Evolutionary conservation across 2,888 invertebrate genomes (phyloP).

Genomic region (Epistrophe grossulariae): DNA sequence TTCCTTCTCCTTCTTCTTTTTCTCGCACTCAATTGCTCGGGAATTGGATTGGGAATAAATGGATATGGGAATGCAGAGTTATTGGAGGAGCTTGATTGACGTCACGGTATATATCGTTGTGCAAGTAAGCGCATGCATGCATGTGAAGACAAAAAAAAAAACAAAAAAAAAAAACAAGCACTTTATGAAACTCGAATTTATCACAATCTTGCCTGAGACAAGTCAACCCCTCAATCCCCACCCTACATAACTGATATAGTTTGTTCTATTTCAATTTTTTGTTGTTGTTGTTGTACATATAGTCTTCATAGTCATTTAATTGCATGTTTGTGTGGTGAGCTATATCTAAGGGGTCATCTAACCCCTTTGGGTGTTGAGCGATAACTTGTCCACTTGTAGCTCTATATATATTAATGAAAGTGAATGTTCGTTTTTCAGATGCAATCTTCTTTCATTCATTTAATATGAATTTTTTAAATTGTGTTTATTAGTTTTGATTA

Average conservation of each 20-base stretch:
- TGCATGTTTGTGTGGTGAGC: conserved; percentile 8
- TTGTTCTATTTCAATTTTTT: conserved; percentile 9
- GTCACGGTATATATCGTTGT: conserved; percentile 48
- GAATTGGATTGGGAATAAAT: conserved; percentile 46
- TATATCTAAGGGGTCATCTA: conserved; percentile 54
- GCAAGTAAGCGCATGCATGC: conserved; percentile 17
- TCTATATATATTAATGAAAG: conserved; percentile 16
- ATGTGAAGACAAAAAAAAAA: neutral
- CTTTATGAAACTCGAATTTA: conserved; percentile 52
- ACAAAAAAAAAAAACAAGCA: conserved; percentile 1
- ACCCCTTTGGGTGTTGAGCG: conserved; percentile 28
- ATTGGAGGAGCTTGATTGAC: conserved; percentile 53
- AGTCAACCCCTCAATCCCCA: conserved; percentile 5
- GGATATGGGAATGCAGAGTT: conserved; percentile 41
- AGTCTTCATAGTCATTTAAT: conserved; percentile 12
- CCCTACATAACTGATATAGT: neutral
- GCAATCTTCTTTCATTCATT: neutral
- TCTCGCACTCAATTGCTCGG: conserved; percentile 47
- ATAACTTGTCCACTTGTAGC: conserved; percentile 39
- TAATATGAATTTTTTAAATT: conserved; percentile 7
- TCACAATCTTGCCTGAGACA: conserved; percentile 57
- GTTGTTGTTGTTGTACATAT: neutral
- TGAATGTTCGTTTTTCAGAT: conserved; percentile 17
- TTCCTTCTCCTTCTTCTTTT: conserved; percentile 3
- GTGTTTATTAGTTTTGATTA: conserved; percentile 17